Base-by-base conservation (phyloP, 2,797 vertebrate genomes). In the Enteromius unitaeniatus region DNA sequence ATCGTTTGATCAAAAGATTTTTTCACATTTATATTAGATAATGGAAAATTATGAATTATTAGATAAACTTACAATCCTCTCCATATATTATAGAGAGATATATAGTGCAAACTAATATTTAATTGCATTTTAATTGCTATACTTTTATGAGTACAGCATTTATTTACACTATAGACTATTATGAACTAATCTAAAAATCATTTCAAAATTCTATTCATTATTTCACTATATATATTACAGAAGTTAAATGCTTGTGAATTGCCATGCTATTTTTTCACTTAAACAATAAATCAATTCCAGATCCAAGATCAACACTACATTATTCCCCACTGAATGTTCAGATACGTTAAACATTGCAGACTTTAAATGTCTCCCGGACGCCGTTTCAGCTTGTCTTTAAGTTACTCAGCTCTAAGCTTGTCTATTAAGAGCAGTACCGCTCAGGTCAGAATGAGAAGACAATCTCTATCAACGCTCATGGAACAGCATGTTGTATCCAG, bases 401-500 rank as follows among this genome's bases (percentile, higher is more conserved):
- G 51, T 58, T 58, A 23, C 6, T 37, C 13, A 17, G 7, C 31
- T 60, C 23, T 76, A 23, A 75, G 23, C 13, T 23, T 8, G 47
- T n/a, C 72, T 55, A n/a, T 75, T 55, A 76, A 76, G 19, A 15
- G 51, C 31, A 17, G 31, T n/a, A 23, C 31, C 47, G 26, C 62
- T 65, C 26, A 65, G 53, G 23, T 83, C 84, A 68, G 68, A 69
- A 47, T 15, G 42, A 69, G 77, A 53, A 65, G 40, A 47, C 17
- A n/a, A 72, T 65, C 62, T 85, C 58, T 45, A 76, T 67, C 82
- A 74, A 34, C 51, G 5, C 70, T 76, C 74, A 81, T 85, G 72
- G 79, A 80, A 79, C 76, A 47, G 82, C 51, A n/a, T 81, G 78
- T 85, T 86, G 79, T 81, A 84, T 72, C 78, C 79, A 78, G 80